Base-by-base conservation (phyloP, 2,113 vertebrate species). In the Vimba vimba region DNA sequence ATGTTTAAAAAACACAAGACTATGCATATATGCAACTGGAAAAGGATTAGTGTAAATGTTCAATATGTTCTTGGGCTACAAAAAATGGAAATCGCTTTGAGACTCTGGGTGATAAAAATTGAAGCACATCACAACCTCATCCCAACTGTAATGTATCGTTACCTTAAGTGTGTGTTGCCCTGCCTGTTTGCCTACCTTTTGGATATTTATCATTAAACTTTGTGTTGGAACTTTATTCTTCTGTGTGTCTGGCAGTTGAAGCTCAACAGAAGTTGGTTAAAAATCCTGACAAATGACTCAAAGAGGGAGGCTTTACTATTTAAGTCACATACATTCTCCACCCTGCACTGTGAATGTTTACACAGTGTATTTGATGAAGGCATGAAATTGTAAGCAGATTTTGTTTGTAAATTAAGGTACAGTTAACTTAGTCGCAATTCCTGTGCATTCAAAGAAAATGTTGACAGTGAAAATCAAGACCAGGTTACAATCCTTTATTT, bases 401-500 rank as follows among this genome's bases (percentile, higher is more conserved):
- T 69, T 71, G 19, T 69, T 21, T 69, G 68, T 36, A 69, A 69
- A 39, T 23, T 39, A 36, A 21, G 9, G 19, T 69, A 36, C 15
- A 36, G 30, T 8, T 21, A 33, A 9, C 33, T 69, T 69, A 23
- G 68, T 71, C 23, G 9, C 36, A 23, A 10, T 68, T 36, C 2
- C 30, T 59, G 15, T 27, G 7, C 17, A 57, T 60, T 71, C 5
- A 55, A 33, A 52, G 25, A 50, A 50, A 55, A 85, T 47, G 73
- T 2, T 77, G n/a, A 59, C 23, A 76, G 12, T 81, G 11, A 55
- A 27, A 21, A 50, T 45, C 13, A 50, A 84, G 45, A 62, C 77
- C 23, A 17, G 43, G 43, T 68, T n/a, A 73, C 25, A 88, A 76
- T 69, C 23, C 57, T 93, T 92, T 92, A 94, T 93, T 92, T 86